Base-by-base conservation (phyloP, 2,113 vertebrate genomes). In the Chloroceryle aenea region DNA sequence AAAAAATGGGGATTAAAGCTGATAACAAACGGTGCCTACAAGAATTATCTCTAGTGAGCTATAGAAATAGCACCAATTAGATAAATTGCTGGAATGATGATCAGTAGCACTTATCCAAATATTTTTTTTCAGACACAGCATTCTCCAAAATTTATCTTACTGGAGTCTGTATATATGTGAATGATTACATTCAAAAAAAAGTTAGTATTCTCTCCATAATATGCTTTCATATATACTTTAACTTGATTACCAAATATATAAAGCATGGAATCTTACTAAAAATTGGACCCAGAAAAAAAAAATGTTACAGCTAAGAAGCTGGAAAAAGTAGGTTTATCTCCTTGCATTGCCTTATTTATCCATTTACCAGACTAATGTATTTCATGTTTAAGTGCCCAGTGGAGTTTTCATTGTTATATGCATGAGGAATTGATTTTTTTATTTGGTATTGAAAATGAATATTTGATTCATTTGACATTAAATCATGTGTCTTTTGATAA, bases 401-500 rank as follows among this genome's bases (percentile, higher is more conserved):
- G 36, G 32, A 87, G 12, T 50, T 82, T 94, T 89, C 59, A 50
- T 59, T 85, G n/a, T 52, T 10, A 34, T 87, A 50, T 74, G n/a
- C 34, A 32, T 42, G 73, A 85, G 66, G 79, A 92, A 88, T 81
- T 69, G 34, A 67, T 58, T 77, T 93, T 71, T 71, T 87, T 27
- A 74, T 93, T 96, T 90, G 19, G 61, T 95, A 78, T 82, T 96
- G 88, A 96, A 97, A 97, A 94, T 76, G 93, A 96, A 90, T 43
- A 59, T 89, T 89, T 87, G 34, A 71, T 90, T 56, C 7, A 52
- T 84, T 78, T 71, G 6, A 88, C 53, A 40, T 89, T 90, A 94
- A 85, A 52, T 75, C 50, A 59, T 80, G 47, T 61, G 52, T 23
- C 72, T 87, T 90, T 91, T 90, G 25, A 62, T 81, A 90, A 87